These are phyloP conservation scores for Myzus persicae DNA, from an alignment of 1,140 invertebrate genomes.

Conservation along the genomic window DNA sequence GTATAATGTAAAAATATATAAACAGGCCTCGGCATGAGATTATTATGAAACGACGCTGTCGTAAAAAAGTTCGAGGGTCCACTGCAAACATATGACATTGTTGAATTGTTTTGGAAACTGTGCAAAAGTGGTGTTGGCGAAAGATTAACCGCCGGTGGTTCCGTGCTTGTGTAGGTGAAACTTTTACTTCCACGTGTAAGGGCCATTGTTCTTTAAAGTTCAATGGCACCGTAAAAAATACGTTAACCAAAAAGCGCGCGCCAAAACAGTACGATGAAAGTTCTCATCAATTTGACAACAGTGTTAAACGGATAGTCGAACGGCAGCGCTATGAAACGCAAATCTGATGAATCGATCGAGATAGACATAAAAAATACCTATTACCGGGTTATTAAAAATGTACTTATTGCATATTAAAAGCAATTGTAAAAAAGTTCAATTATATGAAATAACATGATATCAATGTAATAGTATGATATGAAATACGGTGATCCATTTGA, in stretches of 20 bases:
- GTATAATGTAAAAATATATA: neutral
- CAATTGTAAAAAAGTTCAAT: no score
- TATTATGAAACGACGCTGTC: neutral
- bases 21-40: neutral
- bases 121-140: neutral
- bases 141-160: neutral
- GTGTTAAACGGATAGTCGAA: neutral
- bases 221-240: neutral
- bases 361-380: no score
- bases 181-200: neutral
- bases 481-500: no score
- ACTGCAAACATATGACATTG: constrained; percentile 32
- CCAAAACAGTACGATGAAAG: neutral
- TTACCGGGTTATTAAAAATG: no score
- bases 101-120: neutral
- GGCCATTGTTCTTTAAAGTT: constrained; percentile 13
- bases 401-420: no score
- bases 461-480: no score
- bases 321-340: no score
- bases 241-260: neutral
- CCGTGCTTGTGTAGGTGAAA: neutral
- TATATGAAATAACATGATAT: neutral
- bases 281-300: no score
- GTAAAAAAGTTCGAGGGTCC: neutral
- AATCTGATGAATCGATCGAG: no score